Percentiles rank a stretch among this genome's conserved stretches.
phyloP scores from a whole-genome alignment of 2,797 vertebrate species.

The Percopsis omiscomaycus region DNA sequence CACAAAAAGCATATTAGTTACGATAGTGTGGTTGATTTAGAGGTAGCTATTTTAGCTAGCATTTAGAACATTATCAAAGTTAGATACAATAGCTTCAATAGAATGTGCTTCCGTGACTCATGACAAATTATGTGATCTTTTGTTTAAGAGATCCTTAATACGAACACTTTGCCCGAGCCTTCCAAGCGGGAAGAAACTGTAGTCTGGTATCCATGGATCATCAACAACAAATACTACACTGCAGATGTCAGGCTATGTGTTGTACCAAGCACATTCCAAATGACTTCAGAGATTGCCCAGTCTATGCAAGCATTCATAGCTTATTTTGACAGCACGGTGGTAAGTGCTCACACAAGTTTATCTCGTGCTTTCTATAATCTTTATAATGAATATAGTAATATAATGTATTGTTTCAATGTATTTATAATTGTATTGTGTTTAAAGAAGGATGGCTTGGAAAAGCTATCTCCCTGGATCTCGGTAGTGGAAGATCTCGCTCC shows the following conservation, averaged over 20 bases:
- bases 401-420: too few species aligned
- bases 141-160: conserved; percentile 83
- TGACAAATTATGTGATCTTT: background rate
- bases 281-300: conserved; percentile 87
- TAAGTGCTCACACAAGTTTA: conserved; percentile 59
- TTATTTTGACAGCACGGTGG: conserved; percentile 91
- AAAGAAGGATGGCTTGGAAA: conserved; percentile 87
- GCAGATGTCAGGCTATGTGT: conserved; percentile 90
- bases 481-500: conserved; percentile 89
- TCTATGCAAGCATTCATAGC: conserved; percentile 90
- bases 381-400: too few species aligned
- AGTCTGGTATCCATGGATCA: conserved; percentile 93
- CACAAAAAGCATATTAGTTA: too few species aligned
- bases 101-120: too few species aligned
- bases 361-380: too few species aligned
- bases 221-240: conserved; percentile 97
- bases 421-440: conserved; percentile 28
- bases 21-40: too few species aligned
- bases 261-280: conserved; percentile 82
- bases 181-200: conserved; percentile 75
- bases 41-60: too few species aligned
- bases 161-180: conserved; percentile 75
- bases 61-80: too few species aligned
- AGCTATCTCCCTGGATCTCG: conserved; percentile 87
- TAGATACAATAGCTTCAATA: too few species aligned